Percentiles rank a stretch among this genome's conserved stretches.
Conservation (phyloP, 2,888 invertebrate genomes). For the Kryphioiulus occultus region DNA sequence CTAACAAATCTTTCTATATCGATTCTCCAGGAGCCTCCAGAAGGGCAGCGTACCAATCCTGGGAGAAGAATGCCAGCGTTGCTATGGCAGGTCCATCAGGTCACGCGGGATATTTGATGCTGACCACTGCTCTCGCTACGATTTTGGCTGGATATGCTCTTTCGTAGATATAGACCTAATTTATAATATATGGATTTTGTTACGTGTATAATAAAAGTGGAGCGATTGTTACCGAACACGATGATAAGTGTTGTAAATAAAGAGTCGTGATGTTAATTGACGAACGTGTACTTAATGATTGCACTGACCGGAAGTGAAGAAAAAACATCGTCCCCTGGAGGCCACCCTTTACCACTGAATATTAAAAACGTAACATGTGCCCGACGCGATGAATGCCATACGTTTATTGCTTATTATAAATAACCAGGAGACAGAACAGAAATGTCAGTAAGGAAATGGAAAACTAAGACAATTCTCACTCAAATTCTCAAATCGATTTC, state of each 20-base stretch:
- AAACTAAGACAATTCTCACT: no score
- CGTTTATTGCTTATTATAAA: no score
- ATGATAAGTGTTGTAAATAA: conserved; percentile 18
- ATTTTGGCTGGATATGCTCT: not conserved
- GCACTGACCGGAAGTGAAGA: no score
- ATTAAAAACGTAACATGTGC: no score
- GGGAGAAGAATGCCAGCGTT: not conserved
- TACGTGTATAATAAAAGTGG: conserved; percentile 7
- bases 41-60: conserved; percentile 26
- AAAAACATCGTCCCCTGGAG: no score
- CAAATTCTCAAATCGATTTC: no score
- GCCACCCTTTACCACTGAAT: no score
- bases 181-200: not conserved
- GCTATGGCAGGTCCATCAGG: not conserved
- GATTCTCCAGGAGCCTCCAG: not conserved
- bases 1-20: not conserved
- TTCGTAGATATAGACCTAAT: conserved; percentile 26
- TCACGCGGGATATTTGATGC: not conserved
- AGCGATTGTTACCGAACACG: not conserved
- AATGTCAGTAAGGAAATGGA: no score
- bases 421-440: no score
- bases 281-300: not conserved
- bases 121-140: not conserved
- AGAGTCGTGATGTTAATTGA: not conserved
- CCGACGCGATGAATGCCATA: no score